Base-by-base conservation (phyloP, 2,113 vertebrate species). In the Chaetorhynchus papuensis region DNA sequence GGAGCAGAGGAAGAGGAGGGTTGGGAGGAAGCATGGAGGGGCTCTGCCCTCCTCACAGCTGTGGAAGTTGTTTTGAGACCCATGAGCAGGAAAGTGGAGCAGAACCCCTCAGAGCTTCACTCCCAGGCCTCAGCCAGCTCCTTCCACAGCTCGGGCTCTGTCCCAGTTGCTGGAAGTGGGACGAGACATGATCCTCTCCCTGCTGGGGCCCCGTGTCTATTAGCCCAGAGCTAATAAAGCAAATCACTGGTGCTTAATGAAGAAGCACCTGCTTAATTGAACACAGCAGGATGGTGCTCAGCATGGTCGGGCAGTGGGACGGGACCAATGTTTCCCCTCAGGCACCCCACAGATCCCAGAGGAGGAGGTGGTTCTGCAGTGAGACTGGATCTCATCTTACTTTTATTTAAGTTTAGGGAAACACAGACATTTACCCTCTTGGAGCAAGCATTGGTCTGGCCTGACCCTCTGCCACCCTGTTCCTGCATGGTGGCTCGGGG, bases 261-360 rank as follows among this genome's bases (percentile, higher is more conserved):
- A 94, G 91, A 71, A 86, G 66, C 54, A 41, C 83, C 87, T 89
- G 87, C 30, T 88, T 81, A 82, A 69, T 66, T 70, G 54, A 90
- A 77, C 33, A 4, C 39, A 72, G 82, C 8, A 0, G 93, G 94
- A 72, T 0, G 5, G 56, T 81, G 53, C 69, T 30, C 31, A 24
- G 75, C 33, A 4, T 8, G 59, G 63, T 60, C 1, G 7, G 18
- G 60, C 1, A 5, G 21, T 0, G 0, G 54, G 66, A 70, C 0
- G 0, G 71, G 41, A 61, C 31, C 37, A 45, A 13, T 18, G 5
- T 17, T 19, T 50, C 54, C 31, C 7, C 5, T 10, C 39, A 4
- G 33, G 23, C 50, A 81, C n/a, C 59, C 28, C 18, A 11, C 54
- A 35, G 17, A 18, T 68, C 57, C 68, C 52, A 44, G 59, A 5